Conservation (phyloP, 2,113 vertebrate genomes). For the Odobenus rosmarus region DNA sequence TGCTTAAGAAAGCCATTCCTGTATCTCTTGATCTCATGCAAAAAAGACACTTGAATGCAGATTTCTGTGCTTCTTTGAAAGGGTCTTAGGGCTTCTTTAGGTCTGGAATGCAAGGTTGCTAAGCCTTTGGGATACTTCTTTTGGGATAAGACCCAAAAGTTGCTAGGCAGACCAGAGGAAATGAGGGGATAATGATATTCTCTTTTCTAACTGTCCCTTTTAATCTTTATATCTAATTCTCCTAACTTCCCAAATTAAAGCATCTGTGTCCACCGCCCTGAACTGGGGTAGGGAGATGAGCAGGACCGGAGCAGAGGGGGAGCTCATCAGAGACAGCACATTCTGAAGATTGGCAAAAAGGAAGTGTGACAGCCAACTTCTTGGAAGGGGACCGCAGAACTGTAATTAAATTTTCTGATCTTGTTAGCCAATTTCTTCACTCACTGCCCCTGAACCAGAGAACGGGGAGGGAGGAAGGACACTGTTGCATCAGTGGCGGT, state of each 20-base stretch:
- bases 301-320: neutral
- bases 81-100: neutral
- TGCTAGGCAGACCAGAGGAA: constrained; percentile 65
- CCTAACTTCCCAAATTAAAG: constrained; percentile 49
- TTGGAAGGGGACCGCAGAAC: constrained; percentile 87
- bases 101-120: constrained; percentile 17
- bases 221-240: constrained; percentile 73
- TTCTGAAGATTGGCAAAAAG: constrained; percentile 78
- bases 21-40: neutral
- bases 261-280: neutral
- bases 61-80: neutral
- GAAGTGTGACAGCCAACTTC: constrained; percentile 90
- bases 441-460: constrained; percentile 89
- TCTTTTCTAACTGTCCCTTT: constrained; percentile 32
- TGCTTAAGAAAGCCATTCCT: neutral
- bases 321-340: constrained; percentile 71
- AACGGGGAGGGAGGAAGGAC: constrained; percentile 85
- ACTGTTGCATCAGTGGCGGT: constrained; percentile 82
- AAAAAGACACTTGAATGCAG: neutral
- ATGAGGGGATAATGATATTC: constrained; percentile 52
- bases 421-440: constrained; percentile 92
- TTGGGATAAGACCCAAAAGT: constrained; percentile 19
- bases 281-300: neutral
- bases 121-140: constrained; percentile 37
- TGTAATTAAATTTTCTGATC: constrained; percentile 93